Percentiles rank a stretch among this genome's conserved stretches.
phyloP scores from a whole-genome alignment of 2,797 vertebrate species.

The Cynopterus sphinx region DNA sequence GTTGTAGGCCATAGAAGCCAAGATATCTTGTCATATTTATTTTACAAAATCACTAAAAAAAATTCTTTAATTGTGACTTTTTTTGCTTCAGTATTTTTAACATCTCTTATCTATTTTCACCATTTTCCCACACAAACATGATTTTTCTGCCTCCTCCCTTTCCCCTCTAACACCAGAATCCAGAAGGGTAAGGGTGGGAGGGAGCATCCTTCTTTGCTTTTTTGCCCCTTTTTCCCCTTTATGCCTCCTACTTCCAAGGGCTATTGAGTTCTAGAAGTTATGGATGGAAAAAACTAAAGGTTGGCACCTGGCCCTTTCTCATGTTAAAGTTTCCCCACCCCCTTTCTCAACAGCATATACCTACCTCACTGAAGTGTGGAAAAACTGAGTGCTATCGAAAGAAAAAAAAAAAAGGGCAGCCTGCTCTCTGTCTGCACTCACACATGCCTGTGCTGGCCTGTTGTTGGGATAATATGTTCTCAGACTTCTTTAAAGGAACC shows the following conservation, averaged over 20 bases:
- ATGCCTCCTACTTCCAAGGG: neutral
- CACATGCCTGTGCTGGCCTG: neutral
- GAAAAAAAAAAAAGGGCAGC: too few species aligned
- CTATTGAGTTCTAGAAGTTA: neutral
- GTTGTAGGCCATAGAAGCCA: neutral
- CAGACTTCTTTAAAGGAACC: neutral
- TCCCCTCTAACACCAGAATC: neutral
- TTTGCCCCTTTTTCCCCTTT: neutral
- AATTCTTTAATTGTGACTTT: neutral
- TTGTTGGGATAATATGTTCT: neutral
- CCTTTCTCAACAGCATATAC: neutral
- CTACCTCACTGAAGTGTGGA: neutral
- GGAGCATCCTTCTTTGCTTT: neutral
- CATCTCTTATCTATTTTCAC: neutral
- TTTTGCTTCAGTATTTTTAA: neutral
- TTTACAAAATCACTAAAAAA: neutral
- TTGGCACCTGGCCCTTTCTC: neutral
- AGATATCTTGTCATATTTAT: neutral
- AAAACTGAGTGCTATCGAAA: neutral
- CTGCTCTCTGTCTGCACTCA: neutral
- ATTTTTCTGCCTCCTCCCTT: neutral
- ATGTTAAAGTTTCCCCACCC: neutral
- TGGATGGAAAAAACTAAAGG: neutral
- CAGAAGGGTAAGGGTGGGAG: too few species aligned
- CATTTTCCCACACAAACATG: neutral